Evolutionary conservation across 2,797 vertebrate species (phyloP).

Genomic region (Sebastes vulpes): DNA sequence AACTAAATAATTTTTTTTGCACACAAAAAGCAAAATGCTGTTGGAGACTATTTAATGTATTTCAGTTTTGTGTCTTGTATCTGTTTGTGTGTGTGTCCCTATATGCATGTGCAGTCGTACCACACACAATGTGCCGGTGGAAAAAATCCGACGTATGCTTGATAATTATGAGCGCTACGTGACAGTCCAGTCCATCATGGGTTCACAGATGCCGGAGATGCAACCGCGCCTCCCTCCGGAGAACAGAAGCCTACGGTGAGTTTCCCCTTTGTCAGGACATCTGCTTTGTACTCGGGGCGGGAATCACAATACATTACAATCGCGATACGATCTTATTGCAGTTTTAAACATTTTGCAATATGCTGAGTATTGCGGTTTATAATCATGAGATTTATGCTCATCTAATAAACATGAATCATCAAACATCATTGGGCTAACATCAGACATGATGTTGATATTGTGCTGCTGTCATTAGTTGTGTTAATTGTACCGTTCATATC

Average conservation of each 20-base stretch:
- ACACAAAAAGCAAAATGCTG: neutral
- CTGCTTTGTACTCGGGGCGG: neutral
- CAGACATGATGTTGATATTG: neutral
- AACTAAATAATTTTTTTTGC: neutral
- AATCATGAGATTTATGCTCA: neutral
- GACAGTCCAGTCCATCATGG: conserved; percentile 89
- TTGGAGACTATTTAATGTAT: neutral
- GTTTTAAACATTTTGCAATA: no score
- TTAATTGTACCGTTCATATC: neutral
- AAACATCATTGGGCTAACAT: neutral
- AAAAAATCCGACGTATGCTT: conserved; percentile 93
- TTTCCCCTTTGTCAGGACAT: conserved; percentile 5
- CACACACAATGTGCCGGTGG: conserved; percentile 91
- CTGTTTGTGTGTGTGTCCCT: neutral
- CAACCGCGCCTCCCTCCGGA: conserved; percentile 56
- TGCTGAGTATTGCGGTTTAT: no score
- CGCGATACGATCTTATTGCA: no score
- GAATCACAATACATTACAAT: no score
- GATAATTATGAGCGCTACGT: conserved; percentile 90
- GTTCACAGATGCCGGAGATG: conserved; percentile 84
- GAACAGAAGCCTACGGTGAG: conserved; percentile 81
- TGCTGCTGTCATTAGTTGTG: neutral
- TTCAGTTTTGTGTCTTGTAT: neutral
- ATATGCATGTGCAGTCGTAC: conserved; percentile 86
- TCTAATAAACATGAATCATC: neutral